Percentiles rank a stretch among this genome's conserved stretches.
Conservation (phyloP, 2,113 vertebrate species). For the Ceuthmochares aereus region DNA sequence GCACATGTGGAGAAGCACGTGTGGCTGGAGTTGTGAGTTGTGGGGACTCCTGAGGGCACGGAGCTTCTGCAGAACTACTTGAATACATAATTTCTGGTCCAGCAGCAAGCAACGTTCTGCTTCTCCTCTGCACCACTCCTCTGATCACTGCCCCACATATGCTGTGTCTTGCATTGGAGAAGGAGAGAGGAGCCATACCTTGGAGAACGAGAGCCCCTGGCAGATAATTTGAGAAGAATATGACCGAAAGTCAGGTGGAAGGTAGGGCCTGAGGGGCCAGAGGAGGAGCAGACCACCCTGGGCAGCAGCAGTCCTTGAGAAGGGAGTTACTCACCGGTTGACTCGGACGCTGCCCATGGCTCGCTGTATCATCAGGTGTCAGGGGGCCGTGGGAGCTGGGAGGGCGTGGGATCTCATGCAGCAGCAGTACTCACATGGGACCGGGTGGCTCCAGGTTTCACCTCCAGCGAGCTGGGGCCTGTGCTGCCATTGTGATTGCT, state of each 20-base stretch:
- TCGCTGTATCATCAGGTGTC: constrained; percentile 47
- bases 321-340: constrained; percentile 63
- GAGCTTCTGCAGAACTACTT: background rate
- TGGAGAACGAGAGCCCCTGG: background rate
- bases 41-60: background rate
- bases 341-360: constrained; percentile 72
- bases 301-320: background rate
- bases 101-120: background rate
- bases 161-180: background rate
- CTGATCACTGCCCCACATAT: background rate
- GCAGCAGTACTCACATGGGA: background rate
- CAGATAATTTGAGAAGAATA: background rate
- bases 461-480: background rate
- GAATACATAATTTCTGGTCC: background rate
- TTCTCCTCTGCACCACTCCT: background rate
- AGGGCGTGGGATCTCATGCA: background rate
- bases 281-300: background rate
- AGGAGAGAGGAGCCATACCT: background rate
- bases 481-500: background rate
- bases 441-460: background rate
- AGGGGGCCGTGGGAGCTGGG: background rate
- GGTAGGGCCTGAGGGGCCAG: background rate
- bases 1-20: background rate
- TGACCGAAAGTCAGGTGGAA: background rate
- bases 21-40: background rate